A percentile compares a stretch with the other conserved stretches of the same genome.
Conservation (phyloP, 1,140 invertebrate species). For the Pseudoatta argentina region DNA sequence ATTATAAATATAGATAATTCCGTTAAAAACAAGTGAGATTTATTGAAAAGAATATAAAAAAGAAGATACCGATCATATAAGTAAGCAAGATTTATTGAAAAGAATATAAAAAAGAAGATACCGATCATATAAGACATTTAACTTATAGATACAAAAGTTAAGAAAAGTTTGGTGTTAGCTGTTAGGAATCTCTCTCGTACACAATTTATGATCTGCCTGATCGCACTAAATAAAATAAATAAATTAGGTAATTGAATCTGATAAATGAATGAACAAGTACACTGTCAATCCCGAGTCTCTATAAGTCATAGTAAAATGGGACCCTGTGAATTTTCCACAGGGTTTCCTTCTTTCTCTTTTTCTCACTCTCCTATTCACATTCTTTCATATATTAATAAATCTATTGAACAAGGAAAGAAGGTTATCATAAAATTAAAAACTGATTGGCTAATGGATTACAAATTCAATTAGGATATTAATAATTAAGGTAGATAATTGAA, state of each 20-base stretch:
- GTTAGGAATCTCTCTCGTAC: slow-evolving; percentile 70
- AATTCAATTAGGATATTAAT: slow-evolving; percentile 23
- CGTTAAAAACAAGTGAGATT: slow-evolving; percentile 28
- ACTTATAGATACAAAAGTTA: slow-evolving; percentile 81
- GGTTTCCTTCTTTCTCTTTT: slow-evolving; percentile 10
- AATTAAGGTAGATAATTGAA: slow-evolving; percentile 1
- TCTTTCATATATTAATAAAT: slow-evolving; percentile 16
- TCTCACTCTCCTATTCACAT: slow-evolving; percentile 14
- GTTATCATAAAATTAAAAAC: not conserved
- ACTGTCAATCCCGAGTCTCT: slow-evolving; percentile 5
- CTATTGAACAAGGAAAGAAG: not conserved
- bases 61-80: slow-evolving; percentile 59
- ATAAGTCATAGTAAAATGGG: slow-evolving; percentile 21
- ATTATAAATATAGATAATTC: slow-evolving; percentile 10
- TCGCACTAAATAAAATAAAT: slow-evolving; percentile 50
- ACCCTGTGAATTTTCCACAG: slow-evolving; percentile 12
- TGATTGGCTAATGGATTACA: not conserved
- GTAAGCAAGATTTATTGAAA: slow-evolving; percentile 28
- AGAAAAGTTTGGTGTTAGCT: slow-evolving; percentile 79
- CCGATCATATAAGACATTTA: slow-evolving; percentile 67
- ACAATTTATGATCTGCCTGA: slow-evolving; percentile 59
- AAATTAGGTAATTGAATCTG: slow-evolving; percentile 41
- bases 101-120: slow-evolving; percentile 25
- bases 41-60: slow-evolving; percentile 4
- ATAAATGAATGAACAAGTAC: not conserved